A percentile compares a stretch with the other conserved stretches of the same genome.
Evolutionary conservation across 2,888 invertebrate genomes (phyloP).

Genomic region (Crocallis elinguaria): DNA sequence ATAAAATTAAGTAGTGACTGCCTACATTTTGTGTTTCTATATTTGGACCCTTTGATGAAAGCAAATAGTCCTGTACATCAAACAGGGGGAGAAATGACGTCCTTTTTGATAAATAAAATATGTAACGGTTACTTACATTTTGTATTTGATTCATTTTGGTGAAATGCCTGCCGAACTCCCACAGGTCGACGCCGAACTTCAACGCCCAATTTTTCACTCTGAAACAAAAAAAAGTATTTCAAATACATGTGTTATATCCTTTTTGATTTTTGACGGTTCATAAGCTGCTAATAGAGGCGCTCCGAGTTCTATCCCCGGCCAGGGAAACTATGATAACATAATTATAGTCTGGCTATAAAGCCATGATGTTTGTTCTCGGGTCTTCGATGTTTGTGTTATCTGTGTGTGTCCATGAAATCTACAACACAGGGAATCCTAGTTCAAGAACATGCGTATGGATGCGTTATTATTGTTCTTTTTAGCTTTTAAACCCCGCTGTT

Average conservation of each 20-base stretch:
- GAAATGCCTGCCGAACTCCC: conserved; percentile 94
- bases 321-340: no score
- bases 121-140: conserved; percentile 86
- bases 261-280: not conserved
- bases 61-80: not conserved
- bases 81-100: conserved; percentile 3
- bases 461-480: no score
- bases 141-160: conserved; percentile 95
- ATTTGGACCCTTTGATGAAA: conserved; percentile 7
- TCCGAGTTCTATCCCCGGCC: no score
- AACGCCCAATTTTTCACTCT: conserved; percentile 97
- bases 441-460: no score
- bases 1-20: not conserved
- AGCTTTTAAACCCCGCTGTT: no score
- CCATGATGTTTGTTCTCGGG: no score
- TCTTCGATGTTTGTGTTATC: no score
- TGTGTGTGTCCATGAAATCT: no score
- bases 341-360: no score
- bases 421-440: no score
- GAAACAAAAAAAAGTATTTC: conserved; percentile 69
- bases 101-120: conserved; percentile 27
- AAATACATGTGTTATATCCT: not conserved
- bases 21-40: not conserved
- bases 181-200: conserved; percentile 95
- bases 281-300: no score